Base-by-base conservation (phyloP, 2,888 invertebrate species). In the Netelia melanura region DNA sequence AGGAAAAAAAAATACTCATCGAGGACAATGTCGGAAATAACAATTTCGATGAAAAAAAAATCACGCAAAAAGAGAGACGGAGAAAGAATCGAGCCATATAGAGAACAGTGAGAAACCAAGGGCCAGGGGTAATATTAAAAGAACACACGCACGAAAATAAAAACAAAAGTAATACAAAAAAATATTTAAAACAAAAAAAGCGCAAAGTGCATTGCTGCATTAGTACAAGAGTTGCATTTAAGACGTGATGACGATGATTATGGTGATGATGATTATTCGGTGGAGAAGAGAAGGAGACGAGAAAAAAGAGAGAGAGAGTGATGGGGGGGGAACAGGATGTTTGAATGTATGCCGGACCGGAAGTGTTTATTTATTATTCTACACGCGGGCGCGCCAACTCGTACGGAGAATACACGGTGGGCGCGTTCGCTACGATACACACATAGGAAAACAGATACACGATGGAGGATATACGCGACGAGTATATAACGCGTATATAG, bases 161-260 rank as follows among this genome's bases (percentile, higher is more conserved):
- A 17, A 56, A 17, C 5, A 56, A 58, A 56, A 23, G 23, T 1
- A 52, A 3, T 25, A 3, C 25, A 10, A 58, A 72, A 43, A 58
- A 5, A 58, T 58, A 58, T 17, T 30, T 30, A 30, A 74, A 56
- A 25, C 62, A 48, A 38, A 43, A 61, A 72, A 81, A 81, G 72
- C 83, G 86, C 85, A 23, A 78, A 86, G 89, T 90, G 90, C 88
- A 86, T 92, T 54, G 54, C 58, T 89, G 92, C 90, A 90, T 91
- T 91, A 92, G 93, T 93, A 93, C 93, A 93, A 93, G 91, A 92
- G 91, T 92, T 93, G 93, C 93, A 93, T 93, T 93, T 93, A 93
- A 91, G 89, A 87, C 85, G 90, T 87, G 82, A 86, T 52, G 68
- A 71, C 80, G 67, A 85, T 76, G 56, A 72, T 25, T 48, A 77